A percentile compares a stretch with the other conserved stretches of the same genome.
These are phyloP conservation scores for Drepanosiphum platanoidis DNA, from an alignment of 2,888 invertebrate species.

Conservation along the genomic window DNA sequence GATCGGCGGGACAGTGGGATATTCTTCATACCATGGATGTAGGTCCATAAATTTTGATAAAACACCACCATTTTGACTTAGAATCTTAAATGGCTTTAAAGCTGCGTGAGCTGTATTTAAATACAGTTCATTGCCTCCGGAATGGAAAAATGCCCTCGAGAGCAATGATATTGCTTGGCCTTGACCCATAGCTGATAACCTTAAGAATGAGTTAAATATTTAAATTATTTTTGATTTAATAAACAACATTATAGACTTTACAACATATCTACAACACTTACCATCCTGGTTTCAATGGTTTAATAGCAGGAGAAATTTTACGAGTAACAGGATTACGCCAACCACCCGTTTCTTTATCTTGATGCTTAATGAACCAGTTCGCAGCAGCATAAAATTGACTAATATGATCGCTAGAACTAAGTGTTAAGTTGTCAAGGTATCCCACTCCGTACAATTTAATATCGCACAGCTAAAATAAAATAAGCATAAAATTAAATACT, in stretches of 20 bases:
- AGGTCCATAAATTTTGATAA: constrained; percentile 85
- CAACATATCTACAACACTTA: constrained; percentile 67
- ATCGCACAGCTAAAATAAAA: constrained; percentile 70
- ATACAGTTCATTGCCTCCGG: constrained; percentile 79
- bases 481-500: constrained; percentile 5
- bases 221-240: background rate
- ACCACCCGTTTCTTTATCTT: constrained; percentile 86
- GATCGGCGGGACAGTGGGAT: constrained; percentile 93
- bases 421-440: constrained; percentile 79
- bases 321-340: constrained; percentile 92
- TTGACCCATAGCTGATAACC: constrained; percentile 98
- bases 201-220: constrained; percentile 65
- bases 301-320: constrained; percentile 78
- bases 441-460: constrained; percentile 79
- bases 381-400: constrained; percentile 92
- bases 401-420: constrained; percentile 86
- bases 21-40: constrained; percentile 91
- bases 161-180: constrained; percentile 97
- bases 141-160: constrained; percentile 87
- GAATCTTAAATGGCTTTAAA: constrained; percentile 79
- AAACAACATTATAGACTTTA: background rate
- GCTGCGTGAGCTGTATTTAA: constrained; percentile 84
- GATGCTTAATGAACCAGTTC: constrained; percentile 89
- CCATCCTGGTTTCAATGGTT: constrained; percentile 88
- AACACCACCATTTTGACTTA: constrained; percentile 82